Conservation (phyloP, 2,113 vertebrate genomes). For the Eidolon helvum region DNA sequence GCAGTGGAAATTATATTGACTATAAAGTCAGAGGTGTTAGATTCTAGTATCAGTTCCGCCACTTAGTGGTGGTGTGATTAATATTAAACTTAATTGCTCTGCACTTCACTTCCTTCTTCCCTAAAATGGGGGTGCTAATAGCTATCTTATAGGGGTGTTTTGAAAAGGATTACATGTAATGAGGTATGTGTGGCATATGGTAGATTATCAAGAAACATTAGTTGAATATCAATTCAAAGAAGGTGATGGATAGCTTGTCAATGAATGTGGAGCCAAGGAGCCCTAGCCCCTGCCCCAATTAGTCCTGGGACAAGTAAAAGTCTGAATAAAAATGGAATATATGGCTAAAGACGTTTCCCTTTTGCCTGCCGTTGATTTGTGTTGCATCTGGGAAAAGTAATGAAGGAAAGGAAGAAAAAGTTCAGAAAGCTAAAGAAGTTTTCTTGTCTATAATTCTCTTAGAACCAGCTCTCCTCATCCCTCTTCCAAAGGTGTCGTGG, state of each 20-base stretch:
- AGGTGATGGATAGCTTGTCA: not conserved
- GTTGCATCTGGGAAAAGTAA: conserved; percentile 28
- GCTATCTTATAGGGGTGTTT: not conserved
- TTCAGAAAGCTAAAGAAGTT: not conserved
- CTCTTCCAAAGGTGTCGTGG: not conserved
- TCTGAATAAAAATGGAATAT: conserved; percentile 48
- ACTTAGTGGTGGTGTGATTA: not conserved
- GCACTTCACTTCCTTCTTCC: not conserved
- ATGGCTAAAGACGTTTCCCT: conserved; percentile 59
- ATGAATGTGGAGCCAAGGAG: not conserved
- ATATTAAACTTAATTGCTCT: not conserved
- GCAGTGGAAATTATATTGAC: not conserved
- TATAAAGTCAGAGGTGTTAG: not conserved
- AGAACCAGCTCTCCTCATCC: not conserved
- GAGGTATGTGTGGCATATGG: not conserved
- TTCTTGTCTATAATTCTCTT: not conserved
- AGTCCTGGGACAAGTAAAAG: not conserved
- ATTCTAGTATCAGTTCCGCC: not conserved
- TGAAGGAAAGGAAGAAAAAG: not conserved
- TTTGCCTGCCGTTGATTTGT: conserved; percentile 2
- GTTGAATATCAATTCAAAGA: not conserved
- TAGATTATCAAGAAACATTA: not conserved
- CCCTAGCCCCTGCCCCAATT: not conserved
- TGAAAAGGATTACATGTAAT: not conserved
- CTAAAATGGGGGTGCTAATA: not conserved